These are phyloP conservation scores for Gasteruption jaculator DNA, from an alignment of 2,888 invertebrate genomes.

Conservation along the genomic window DNA sequence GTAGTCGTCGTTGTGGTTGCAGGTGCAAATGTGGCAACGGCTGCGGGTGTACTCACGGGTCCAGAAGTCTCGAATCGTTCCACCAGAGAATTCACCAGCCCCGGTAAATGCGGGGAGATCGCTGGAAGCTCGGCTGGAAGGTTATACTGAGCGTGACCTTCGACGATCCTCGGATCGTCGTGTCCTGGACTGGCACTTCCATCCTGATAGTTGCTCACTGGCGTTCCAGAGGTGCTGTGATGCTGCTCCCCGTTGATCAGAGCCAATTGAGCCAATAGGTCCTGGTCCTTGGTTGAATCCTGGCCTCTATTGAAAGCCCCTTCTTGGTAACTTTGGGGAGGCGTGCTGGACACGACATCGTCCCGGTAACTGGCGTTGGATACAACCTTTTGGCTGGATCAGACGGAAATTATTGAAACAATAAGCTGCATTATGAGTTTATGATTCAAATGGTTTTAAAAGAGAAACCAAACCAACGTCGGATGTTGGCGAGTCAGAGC, in stretches of 20 bases:
- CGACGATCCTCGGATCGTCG: constrained; percentile 7
- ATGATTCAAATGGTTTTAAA: no score
- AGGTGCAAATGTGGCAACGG: constrained; percentile 22
- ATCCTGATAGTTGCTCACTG: no score
- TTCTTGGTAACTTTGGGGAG: constrained; percentile 28
- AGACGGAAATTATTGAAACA: no score
- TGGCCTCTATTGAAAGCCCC: constrained; percentile 22
- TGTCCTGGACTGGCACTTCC: background rate
- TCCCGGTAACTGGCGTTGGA: constrained; percentile 28
- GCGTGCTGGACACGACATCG: constrained; percentile 27
- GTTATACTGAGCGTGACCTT: constrained; percentile 53
- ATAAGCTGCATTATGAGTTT: no score
- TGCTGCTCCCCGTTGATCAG: constrained; percentile 22
- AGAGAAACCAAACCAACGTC: no score
- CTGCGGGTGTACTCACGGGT: constrained; percentile 20
- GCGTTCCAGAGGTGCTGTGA: no score
- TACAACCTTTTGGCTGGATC: constrained; percentile 28
- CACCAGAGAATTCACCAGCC: constrained; percentile 60
- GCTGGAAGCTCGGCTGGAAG: constrained; percentile 58
- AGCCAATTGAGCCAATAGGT: constrained; percentile 24
- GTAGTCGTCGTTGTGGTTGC: constrained; percentile 32
- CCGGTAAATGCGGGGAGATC: constrained; percentile 59
- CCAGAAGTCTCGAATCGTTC: constrained; percentile 47
- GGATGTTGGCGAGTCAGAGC: no score
- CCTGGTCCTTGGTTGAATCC: constrained; percentile 24